These are phyloP conservation scores for Lepus oiostolus DNA, from an alignment of 2,797 vertebrate genomes.

Conservation along the genomic window DNA sequence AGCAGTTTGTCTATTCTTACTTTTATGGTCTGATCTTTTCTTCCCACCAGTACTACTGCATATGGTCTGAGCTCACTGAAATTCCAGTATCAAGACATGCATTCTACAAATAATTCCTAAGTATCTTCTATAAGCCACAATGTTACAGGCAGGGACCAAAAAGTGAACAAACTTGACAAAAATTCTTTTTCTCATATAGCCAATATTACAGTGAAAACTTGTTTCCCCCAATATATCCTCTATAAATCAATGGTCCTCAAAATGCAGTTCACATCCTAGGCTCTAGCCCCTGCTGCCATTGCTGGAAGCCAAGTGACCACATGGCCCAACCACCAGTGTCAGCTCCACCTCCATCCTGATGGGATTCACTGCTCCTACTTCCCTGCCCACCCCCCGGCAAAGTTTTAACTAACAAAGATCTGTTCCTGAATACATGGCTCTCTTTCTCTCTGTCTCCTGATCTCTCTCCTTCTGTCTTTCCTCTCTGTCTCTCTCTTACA, in stretches of 20 bases:
- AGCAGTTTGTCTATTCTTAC: not conserved
- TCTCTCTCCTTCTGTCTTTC: no score
- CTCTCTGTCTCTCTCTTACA: no score
- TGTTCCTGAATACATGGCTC: no score
- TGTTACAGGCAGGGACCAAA: not conserved
- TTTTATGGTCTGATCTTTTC: not conserved
- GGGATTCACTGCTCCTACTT: no score
- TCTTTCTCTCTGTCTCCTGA: no score
- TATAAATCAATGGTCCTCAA: constrained; percentile 24
- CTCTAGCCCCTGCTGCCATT: no score
- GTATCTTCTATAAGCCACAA: not conserved
- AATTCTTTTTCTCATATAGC: not conserved
- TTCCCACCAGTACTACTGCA: not conserved
- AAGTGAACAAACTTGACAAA: constrained; percentile 17
- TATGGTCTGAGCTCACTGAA: not conserved
- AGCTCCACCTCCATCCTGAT: no score
- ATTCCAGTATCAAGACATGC: not conserved
- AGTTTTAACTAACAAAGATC: no score
- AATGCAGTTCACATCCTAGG: not conserved
- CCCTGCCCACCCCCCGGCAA: no score
- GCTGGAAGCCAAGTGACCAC: no score
- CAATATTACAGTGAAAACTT: constrained; percentile 8
- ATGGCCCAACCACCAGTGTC: no score
- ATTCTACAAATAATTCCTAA: constrained; percentile 24
- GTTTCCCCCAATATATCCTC: not conserved